Evolutionary conservation across 2,113 vertebrate species (phyloP).

Genomic region (Synodontis membranacea): DNA sequence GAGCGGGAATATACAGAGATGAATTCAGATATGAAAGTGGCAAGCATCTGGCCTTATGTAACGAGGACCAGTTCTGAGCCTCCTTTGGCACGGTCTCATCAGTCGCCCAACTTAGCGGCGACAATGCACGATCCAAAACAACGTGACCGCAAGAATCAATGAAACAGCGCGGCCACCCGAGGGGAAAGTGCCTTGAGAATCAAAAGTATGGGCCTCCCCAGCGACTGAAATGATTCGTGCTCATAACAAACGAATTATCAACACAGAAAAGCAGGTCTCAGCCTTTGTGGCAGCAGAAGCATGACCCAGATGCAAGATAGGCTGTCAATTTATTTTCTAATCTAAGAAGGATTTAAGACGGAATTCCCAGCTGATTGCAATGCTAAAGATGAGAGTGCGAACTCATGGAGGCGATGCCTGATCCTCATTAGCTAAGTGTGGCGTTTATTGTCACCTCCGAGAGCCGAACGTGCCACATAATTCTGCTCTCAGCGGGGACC

Average conservation of each 20-base stretch:
- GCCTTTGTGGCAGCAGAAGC: conserved; percentile 57
- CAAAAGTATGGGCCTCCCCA: conserved; percentile 41
- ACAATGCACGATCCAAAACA: conserved; percentile 36
- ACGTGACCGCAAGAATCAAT: conserved; percentile 50
- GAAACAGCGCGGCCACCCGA: conserved; percentile 13
- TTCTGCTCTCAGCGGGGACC: conserved; percentile 39
- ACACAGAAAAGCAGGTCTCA: conserved; percentile 62
- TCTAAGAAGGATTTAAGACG: conserved; percentile 68
- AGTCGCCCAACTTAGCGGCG: background rate
- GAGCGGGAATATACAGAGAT: conserved; percentile 48
- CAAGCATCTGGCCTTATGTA: conserved; percentile 20
- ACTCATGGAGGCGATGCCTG: conserved; percentile 58
- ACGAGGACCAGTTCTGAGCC: conserved; percentile 39
- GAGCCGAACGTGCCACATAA: conserved; percentile 46
- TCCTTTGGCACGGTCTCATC: conserved; percentile 8
- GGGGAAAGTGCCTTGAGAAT: conserved; percentile 28
- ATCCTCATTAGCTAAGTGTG: conserved; percentile 68
- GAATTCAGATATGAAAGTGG: conserved; percentile 45
- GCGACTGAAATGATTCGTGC: conserved; percentile 46
- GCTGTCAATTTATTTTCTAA: conserved; percentile 73
- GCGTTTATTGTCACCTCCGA: conserved; percentile 63
- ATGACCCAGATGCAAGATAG: conserved; percentile 69
- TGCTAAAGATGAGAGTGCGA: conserved; percentile 61
- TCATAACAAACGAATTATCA: conserved; percentile 59
- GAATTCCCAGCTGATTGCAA: conserved; percentile 67